These are phyloP conservation scores for Ctenopoma kingsleyae DNA, from an alignment of 2,797 vertebrate species.

Conservation along the genomic window DNA sequence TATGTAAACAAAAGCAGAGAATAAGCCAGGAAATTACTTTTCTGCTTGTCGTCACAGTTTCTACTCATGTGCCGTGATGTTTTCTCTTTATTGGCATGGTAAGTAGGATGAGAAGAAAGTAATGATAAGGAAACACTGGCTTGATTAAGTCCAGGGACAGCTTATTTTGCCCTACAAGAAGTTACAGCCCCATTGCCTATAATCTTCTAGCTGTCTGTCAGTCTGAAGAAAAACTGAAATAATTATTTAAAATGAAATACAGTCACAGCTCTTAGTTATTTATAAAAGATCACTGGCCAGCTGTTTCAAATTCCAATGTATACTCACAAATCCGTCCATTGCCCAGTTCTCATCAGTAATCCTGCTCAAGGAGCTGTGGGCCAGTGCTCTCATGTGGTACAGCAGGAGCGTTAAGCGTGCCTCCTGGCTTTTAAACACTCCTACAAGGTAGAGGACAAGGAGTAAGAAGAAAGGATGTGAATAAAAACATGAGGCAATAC, in stretches of 20 bases:
- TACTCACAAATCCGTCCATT: conserved; percentile 98
- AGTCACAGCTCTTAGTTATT: conserved; percentile 35
- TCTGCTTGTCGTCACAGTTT: conserved; percentile 29
- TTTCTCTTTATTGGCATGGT: conserved; percentile 17
- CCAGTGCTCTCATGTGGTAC: conserved; percentile 90
- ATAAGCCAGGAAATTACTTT: conserved; percentile 40
- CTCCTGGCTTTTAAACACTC: conserved; percentile 95
- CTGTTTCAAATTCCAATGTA: conserved; percentile 49
- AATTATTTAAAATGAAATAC: conserved; percentile 26
- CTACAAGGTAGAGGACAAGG: conserved; percentile 75
- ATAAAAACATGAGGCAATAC: conserved; percentile 37
- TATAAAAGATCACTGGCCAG: conserved; percentile 25
- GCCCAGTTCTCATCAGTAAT: conserved; percentile 94
- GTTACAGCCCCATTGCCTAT: conserved; percentile 10
- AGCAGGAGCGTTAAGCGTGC: conserved; percentile 92
- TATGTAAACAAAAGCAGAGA: conserved; percentile 46
- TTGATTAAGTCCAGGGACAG: conserved; percentile 20
- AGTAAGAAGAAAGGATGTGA: conserved; percentile 31
- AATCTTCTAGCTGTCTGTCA: conserved; percentile 36
- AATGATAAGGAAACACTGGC: conserved; percentile 34
- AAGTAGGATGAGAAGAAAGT: conserved; percentile 30
- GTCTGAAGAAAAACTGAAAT: conserved; percentile 2
- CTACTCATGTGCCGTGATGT: conserved; percentile 21
- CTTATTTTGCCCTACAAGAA: conserved; percentile 16
- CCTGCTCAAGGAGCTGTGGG: conserved; percentile 89